Evolutionary conservation across 1,140 invertebrate genomes (phyloP), one percentile per base, ranked within the genome.

Genomic region (Thrips palmi): DNA sequence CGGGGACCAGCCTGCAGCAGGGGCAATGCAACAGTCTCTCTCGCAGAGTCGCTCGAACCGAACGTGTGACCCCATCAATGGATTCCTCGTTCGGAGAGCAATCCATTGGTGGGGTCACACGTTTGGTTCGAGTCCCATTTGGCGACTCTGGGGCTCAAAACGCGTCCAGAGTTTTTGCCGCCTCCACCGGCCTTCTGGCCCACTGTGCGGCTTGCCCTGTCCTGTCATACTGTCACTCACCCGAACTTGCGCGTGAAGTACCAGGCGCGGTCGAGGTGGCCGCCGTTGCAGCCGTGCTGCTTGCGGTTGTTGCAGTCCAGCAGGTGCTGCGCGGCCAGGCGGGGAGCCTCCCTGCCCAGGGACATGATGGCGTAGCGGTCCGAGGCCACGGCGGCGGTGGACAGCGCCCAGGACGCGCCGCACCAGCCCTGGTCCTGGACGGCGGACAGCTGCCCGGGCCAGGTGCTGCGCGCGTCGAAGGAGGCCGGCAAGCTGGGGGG

Each of bases 401-500:
- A 82, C 24, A 94, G 68, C 1, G 87, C 88, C 89, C 89, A 96
- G 1, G 88, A 92, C 0, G 85, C 70, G 1, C 74, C 87, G 51
- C 89, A 86, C 77, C 88, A 87, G 23, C 51, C 39, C 78, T 97
- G 91, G 59, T 97, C 87, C 8, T 69, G 59, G 7, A 93, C 62
- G 0, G 59, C 63, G 0, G 74, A 68, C 22, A 93, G 77, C 20
- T 66, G 62, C 0, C 63, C 59, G 0, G 67, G 67, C 88, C 88
- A 94, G 29, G 66, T 62, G 0, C 58, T 50, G 1, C 79, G 62
- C 0, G 82, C 59, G 53, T 93, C 83, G 53, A 94, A 93, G 25
- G 63, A 45, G 2, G 51, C 45, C 0, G 77, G 79, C 18, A 83
- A 33, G 7, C 37, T 31, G 3, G 14, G 7, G 14, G 15, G 6